Base-by-base conservation (phyloP, 2,797 vertebrate species). In the Odontamblyopus rebecca region DNA sequence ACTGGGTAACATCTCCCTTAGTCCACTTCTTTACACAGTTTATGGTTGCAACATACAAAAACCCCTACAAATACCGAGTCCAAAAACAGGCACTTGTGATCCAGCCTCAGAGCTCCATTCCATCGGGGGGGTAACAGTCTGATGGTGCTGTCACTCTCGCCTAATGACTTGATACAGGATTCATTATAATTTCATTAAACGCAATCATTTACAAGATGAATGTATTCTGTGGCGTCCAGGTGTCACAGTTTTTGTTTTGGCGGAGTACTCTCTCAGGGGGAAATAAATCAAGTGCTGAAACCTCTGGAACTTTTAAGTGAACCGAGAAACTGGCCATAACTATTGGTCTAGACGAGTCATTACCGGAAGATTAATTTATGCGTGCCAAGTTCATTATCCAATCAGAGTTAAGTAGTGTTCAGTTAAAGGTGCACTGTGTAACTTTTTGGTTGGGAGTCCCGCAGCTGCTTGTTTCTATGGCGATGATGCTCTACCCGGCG, bases 321-420 rank as follows among this genome's bases (percentile, higher is more conserved):
- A 60, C 13, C 30, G 59, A 60, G 6, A 60, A 60, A 60, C 15
- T 59, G 12, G 12, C 27, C 13, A 27, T 29, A 60, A 60, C 30
- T 61, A 16, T 30, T 30, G 57, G 57, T 60, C 57, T 60, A 61
- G 59, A 61, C 59, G 30, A 61, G 59, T 32, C 15, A 32, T 61
- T 30, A 61, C 56, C 16, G 7, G 11, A 60, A 8, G 11, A 29
- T 23, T 60, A 60, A 29, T 16, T 4, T 16, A 29, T 27, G 27
- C 4, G 5, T 6, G 57, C 4, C 54, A 12, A 26, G 54, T 56
- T 56, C n/a, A 56, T 19, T 15, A 19, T n/a, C 54, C 54, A 56
- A 56, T 56, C 54, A 12, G 50, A 23, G 53, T 3, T n/a, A 23
- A 56, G 53, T 23, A 56, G 54, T 2, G 0, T 54, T 2, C 6